A percentile compares a stretch with the other conserved stretches of the same genome.
Conservation (phyloP, 2,888 invertebrate species). For the Laspeyria flexula region DNA sequence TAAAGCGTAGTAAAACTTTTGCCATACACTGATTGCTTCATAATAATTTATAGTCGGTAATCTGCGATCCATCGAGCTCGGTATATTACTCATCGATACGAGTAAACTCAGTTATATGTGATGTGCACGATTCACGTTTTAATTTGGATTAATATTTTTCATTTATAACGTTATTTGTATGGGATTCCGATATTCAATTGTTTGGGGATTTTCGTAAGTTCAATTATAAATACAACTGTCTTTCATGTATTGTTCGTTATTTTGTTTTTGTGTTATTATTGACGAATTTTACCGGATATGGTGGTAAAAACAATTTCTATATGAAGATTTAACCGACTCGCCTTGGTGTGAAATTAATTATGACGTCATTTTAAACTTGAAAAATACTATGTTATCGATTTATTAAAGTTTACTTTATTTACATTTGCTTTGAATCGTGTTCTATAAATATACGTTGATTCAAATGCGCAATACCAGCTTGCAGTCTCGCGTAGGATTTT, state of each 20-base stretch:
- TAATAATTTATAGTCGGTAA: constrained; percentile 83
- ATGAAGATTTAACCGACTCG: too few relatives aligned
- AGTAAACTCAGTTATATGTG: constrained; percentile 61
- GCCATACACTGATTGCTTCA: constrained; percentile 82
- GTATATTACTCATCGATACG: constrained; percentile 73
- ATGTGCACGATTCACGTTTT: constrained; percentile 57
- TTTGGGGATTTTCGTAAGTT: constrained; percentile 3
- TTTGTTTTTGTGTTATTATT: too few relatives aligned
- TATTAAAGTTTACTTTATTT: too few relatives aligned
- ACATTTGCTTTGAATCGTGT: too few relatives aligned
- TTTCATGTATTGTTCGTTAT: background rate
- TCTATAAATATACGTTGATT: too few relatives aligned
- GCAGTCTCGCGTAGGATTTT: too few relatives aligned
- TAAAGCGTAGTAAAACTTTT: constrained; percentile 66
- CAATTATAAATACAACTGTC: background rate
- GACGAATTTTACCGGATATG: too few relatives aligned
- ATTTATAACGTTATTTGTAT: constrained; percentile 33
- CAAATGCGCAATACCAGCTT: too few relatives aligned
- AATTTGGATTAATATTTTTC: constrained; percentile 54
- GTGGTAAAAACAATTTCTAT: too few relatives aligned
- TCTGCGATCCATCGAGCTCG: constrained; percentile 73
- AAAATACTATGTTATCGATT: too few relatives aligned
- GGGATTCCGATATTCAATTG: constrained; percentile 17
- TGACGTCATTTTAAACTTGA: too few relatives aligned
- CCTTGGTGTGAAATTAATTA: too few relatives aligned